Evolutionary conservation across 1,140 invertebrate species (phyloP).

Genomic region (Aphidius ervi): DNA sequence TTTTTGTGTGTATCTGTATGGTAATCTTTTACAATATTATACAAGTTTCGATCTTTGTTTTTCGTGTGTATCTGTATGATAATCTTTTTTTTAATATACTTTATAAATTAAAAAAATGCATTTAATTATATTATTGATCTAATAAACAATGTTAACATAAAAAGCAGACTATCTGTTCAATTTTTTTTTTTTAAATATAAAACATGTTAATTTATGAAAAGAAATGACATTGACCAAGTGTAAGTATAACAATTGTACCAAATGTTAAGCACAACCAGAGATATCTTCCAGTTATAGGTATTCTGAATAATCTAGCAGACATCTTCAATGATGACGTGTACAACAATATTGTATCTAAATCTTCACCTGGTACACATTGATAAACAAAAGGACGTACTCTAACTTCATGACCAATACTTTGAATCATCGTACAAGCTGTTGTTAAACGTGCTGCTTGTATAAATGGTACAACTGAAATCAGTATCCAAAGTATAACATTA

Average conservation of each 20-base stretch:
- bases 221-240: slow-evolving; percentile 63
- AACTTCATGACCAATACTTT: slow-evolving; percentile 71
- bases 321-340: slow-evolving; percentile 72
- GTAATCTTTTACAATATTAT: too few species aligned
- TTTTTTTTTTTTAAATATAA: too few species aligned
- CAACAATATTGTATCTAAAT: slow-evolving; percentile 72
- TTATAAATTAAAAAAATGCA: too few species aligned
- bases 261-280: slow-evolving; percentile 63
- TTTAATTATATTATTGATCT: too few species aligned
- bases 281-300: slow-evolving; percentile 66
- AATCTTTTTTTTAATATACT: too few species aligned
- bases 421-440: slow-evolving; percentile 65
- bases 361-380: slow-evolving; percentile 67
- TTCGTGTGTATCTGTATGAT: too few species aligned
- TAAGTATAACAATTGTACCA: slow-evolving; percentile 57
- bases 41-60: too few species aligned
- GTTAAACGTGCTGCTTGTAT: slow-evolving; percentile 75
- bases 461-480: slow-evolving; percentile 65
- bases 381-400: slow-evolving; percentile 73
- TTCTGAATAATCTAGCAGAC: slow-evolving; percentile 66
- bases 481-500: slow-evolving; percentile 66
- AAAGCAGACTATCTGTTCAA: too few species aligned
- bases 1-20: too few species aligned
- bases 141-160: too few species aligned
- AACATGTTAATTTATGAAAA: slow-evolving; percentile 29